Evolutionary conservation across 2,797 vertebrate species (phyloP), one percentile per base, ranked within the genome.

Genomic region (Xenentodon cancila): DNA sequence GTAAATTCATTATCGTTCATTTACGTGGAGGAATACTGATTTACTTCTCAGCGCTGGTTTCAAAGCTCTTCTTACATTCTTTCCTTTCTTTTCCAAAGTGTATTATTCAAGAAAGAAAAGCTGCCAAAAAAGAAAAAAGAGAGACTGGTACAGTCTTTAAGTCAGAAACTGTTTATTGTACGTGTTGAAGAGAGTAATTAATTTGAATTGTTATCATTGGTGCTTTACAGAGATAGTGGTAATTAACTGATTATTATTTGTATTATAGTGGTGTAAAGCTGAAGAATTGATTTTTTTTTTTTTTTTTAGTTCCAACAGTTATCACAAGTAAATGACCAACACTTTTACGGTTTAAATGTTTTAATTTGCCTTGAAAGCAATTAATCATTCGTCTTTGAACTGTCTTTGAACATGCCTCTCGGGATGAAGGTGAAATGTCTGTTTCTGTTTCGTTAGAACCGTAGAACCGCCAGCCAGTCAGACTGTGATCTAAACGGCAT

Each of bases 1-100:
- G 66, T 58, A 84, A 86, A 79, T 69, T 5, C 80, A 76, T 87
- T 71, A 82, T 73, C 49, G 45, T 25, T 47, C 53, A 68, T 84
- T 68, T 53, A 72, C 65, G 40, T 60, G 59, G 18, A 43, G 59
- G 32, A 60, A 73, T 59, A 59, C 53, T 44, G 59, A 64, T 63
- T 59, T 60, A 34, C 30, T 78, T 50, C 58, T 64, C 53, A 62
- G 63, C 42, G 6, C 18, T 44, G 25, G 22, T 54, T 21, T 57
- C 20, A 55, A 64, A 58, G 43, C 13, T 25, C 55, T 13, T 46
- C 45, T 43, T 56, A 11, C 2, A 1, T n/a, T 7, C 27, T 30
- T 44, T 48, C 30, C 7, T 30, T 30, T 30, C 52, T 9, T 60
- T 50, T 20, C 18, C 15, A 25, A 12, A 50, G 1, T 50, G 19